Evolutionary conservation across 2,888 invertebrate genomes (phyloP), one percentile per base, ranked within the genome.

Genomic region (Liodrosophila aerea): DNA sequence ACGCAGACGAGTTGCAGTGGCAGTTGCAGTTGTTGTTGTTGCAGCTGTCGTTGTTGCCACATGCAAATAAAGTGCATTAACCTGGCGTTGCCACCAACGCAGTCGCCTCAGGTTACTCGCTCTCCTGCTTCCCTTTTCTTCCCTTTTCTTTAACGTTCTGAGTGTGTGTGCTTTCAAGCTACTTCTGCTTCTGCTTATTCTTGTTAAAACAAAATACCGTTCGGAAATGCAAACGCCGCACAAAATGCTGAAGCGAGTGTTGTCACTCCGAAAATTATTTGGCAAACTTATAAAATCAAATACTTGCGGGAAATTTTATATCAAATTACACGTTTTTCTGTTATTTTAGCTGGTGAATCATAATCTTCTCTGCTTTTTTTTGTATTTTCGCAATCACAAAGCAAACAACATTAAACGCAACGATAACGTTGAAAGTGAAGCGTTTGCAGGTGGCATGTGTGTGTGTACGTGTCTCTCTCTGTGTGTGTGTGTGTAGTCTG

Each of bases 381-480:
- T 58, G 59, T 56, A 36, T 80, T 80, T 81, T 81, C 78, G 85
- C 81, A 81, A 81, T 86, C 85, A 61, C 60, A 60, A 75, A 68
- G 73, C 75, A 74, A 84, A 81, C 68, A 68, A 80, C 61, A 76
- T 51, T 68, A 52, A 62, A 22, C 22, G 22, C 85, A 81, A 81
- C 82, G 82, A 86, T 81, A 85, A 81, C 73, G 81, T 62, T 68
- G 84, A 86, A 86, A 84, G 85, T 81, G 86, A 80, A 85, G 81
- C 70, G 69, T 47, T 73, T 50, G 67, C 84, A 83, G 77, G 82
- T 85, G 72, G 15, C 16, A 39, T n/a, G 31, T 33, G 45, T 36
- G 9, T 67, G 31, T 39, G 34, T 47, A 30, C 29, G 36, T 46
- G 33, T 47, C n/a, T 39, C 43, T 53, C 16, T 56, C 41, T 12